Evolutionary conservation across 1,140 invertebrate genomes (phyloP).

Genomic region (Hypothenemus hampei): DNA sequence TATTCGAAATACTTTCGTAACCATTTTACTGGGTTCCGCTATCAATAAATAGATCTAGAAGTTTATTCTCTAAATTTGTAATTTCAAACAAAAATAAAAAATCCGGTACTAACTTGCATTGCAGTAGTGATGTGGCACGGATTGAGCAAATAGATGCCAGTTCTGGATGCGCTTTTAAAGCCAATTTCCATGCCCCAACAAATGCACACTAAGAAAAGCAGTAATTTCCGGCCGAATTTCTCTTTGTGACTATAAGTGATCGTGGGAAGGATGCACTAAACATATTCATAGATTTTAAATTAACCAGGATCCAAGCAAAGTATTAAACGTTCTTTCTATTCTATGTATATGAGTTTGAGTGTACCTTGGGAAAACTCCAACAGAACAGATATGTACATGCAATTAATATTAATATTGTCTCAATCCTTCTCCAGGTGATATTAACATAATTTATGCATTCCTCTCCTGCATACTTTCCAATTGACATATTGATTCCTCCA

Average conservation of each 20-base stretch:
- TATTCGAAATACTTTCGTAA: constrained; percentile 79
- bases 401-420: constrained; percentile 59
- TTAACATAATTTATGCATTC: constrained; percentile 74
- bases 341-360: constrained; percentile 22
- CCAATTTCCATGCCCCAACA: constrained; percentile 88
- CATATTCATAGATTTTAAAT: not conserved
- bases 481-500: constrained; percentile 73
- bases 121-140: constrained; percentile 90
- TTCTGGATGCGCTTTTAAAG: constrained; percentile 84
- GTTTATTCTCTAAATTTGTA: too few relatives aligned
- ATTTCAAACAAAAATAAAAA: too few relatives aligned
- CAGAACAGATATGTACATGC: constrained; percentile 26
- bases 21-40: constrained; percentile 72
- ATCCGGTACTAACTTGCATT: constrained; percentile 65
- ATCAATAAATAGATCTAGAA: constrained; percentile 83
- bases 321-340: constrained; percentile 39
- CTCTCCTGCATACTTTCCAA: constrained; percentile 72
- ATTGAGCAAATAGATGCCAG: constrained; percentile 89
- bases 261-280: constrained; percentile 46
- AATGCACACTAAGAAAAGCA: constrained; percentile 67
- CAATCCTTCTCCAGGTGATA: constrained; percentile 59
- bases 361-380: constrained; percentile 45
- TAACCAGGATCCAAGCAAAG: not conserved
- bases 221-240: constrained; percentile 60
- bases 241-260: constrained; percentile 55